Evolutionary conservation across 2,113 vertebrate genomes (phyloP), one percentile per base, ranked within the genome.

Genomic region (Lepidothrix coronata): DNA sequence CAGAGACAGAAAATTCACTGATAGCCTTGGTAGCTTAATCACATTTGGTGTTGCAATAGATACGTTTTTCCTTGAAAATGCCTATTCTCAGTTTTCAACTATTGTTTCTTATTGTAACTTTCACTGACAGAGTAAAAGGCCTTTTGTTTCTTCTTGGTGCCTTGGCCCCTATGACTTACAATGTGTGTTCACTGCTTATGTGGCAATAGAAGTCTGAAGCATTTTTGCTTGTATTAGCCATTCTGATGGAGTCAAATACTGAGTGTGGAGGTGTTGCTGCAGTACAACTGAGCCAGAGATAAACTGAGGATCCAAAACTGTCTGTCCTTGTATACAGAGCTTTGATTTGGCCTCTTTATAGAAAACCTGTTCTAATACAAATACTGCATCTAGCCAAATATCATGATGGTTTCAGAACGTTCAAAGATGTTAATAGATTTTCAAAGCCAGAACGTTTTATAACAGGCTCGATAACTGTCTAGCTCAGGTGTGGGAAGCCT

Each of bases 331-430:
- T 22, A 63, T 23, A 48, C 79, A 87, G 67, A 81, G 49, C 49
- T 91, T 78, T 48, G 20, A 8, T 67, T 80, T 91, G 87, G 63
- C 58, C 67, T 59, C 43, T 76, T 39, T 22, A 5, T 41, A 41
- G 80, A 61, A 94, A 94, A 96, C 54, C 79, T 87, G 35, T 44
- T 70, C 85, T 78, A 46, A 88, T n/a, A 57, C 35, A 80, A 82
- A 59, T 71, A 55, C n/a, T 28, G 12, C 1, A 54, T 77, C 65
- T 86, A 79, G 79, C 37, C 55, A 93, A 77, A 55, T 92, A 59
- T 8, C 23, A 11, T 14, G n/a, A 74, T 74, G 30, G 19, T 66
- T 91, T 84, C 79, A 43, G 75, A 92, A 86, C 48, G 71, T 48
- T 33, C 70, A 74, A 80, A 91, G 55, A 74, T 84, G 30, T 74